Percentiles rank a stretch among this genome's conserved stretches.
These are phyloP conservation scores for Erebia palarica DNA, from an alignment of 2,888 invertebrate species.

Conservation along the genomic window DNA sequence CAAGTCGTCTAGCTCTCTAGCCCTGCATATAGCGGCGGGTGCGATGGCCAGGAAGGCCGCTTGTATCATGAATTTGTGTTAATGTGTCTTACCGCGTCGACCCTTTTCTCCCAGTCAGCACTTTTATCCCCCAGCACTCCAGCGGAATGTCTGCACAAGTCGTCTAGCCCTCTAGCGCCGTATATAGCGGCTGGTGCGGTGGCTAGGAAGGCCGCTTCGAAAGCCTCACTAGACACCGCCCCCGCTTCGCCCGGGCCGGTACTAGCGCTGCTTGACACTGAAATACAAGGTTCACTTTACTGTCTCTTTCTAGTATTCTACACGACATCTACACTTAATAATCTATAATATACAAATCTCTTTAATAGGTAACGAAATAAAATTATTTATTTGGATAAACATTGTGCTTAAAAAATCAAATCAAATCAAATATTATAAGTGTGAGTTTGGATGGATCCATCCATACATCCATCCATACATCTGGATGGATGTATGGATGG, in stretches of 20 bases:
- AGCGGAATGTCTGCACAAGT: constrained; percentile 88
- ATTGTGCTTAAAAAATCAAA: no score
- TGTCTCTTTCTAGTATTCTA: no score
- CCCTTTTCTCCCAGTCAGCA: constrained; percentile 96
- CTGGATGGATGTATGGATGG: no score
- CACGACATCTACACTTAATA: no score
- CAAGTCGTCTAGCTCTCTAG: constrained; percentile 92
- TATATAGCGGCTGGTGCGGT: constrained; percentile 92
- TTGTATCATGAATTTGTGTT: constrained; percentile 59
- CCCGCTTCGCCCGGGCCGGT: constrained; percentile 85
- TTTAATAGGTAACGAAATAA: no score
- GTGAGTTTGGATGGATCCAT: no score
- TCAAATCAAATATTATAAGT: no score
- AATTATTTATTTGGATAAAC: no score
- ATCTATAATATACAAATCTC: no score
- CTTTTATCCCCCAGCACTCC: constrained; percentile 89
- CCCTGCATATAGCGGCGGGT: constrained; percentile 90
- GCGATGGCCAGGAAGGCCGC: constrained; percentile 93
- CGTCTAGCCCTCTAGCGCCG: constrained; percentile 91
- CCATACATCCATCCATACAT: no score
- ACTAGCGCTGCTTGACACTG: constrained; percentile 51
- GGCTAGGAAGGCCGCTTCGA: constrained; percentile 92
- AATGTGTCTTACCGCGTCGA: constrained; percentile 89
- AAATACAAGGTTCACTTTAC: not conserved
- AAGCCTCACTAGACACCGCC: constrained; percentile 93